Percentiles rank a stretch among this genome's conserved stretches.
These are phyloP conservation scores for Tolypeutes matacus DNA, from an alignment of 2,797 vertebrate genomes.

Conservation along the genomic window DNA sequence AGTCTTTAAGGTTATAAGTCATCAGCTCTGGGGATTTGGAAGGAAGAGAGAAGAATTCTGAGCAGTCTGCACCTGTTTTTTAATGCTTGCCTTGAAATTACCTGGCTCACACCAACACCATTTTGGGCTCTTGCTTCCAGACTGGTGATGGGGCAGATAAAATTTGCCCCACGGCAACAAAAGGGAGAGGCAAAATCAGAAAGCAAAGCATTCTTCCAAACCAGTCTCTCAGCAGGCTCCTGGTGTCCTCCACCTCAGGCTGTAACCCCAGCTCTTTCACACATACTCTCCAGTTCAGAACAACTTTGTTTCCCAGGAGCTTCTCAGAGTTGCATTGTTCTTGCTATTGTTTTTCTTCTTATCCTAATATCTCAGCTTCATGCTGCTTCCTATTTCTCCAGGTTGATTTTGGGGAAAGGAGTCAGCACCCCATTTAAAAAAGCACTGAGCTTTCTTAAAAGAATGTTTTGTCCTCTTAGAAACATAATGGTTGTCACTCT, in stretches of 20 bases:
- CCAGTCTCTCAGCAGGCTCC: background rate
- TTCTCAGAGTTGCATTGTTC: background rate
- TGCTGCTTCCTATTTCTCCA: conserved; percentile 22
- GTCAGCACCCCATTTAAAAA: background rate
- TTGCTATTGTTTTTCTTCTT: background rate
- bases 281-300: background rate
- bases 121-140: background rate
- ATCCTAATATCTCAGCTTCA: background rate
- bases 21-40: background rate
- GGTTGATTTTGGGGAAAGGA: background rate
- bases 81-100: background rate
- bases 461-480: background rate
- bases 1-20: background rate
- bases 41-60: background rate
- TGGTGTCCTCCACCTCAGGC: background rate
- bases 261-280: background rate
- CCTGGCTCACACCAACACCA: background rate
- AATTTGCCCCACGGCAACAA: background rate
- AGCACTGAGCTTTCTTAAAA: background rate
- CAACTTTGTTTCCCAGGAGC: background rate
- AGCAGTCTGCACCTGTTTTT: background rate
- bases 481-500: background rate
- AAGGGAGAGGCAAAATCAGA: background rate
- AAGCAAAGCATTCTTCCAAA: background rate
- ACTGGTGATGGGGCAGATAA: background rate